These are phyloP conservation scores for Liparis tanakae DNA, from an alignment of 2,797 vertebrate genomes.

Conservation along the genomic window DNA sequence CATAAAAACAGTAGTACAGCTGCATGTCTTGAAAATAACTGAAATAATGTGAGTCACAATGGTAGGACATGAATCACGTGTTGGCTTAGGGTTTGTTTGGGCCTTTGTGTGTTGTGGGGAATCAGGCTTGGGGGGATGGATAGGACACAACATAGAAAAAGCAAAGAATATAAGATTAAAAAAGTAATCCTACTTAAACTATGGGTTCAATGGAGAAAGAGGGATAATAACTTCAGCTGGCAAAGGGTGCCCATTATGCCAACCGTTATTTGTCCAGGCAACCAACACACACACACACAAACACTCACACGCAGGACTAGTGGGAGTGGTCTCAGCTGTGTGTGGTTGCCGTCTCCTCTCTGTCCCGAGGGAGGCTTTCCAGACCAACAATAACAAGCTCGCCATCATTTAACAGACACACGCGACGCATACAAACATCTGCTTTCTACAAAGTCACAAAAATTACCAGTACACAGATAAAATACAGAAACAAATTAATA, in stretches of 20 bases:
- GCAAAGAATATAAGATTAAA: constrained; percentile 18
- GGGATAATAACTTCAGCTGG: constrained; percentile 42
- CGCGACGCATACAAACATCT: constrained; percentile 6
- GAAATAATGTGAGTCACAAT: constrained; percentile 40
- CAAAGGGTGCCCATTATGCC: constrained; percentile 44
- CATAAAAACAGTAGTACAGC: constrained; percentile 35
- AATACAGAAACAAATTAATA: constrained; percentile 1
- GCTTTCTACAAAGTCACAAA: constrained; percentile 47
- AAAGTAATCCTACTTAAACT: constrained; percentile 25
- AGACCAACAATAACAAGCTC: constrained; percentile 73
- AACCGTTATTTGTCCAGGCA: constrained; percentile 53
- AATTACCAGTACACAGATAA: constrained; percentile 14
- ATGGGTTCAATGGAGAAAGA: background rate
- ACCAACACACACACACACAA: constrained; percentile 23
- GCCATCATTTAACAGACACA: constrained; percentile 54
- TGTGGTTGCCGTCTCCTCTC: constrained; percentile 55
- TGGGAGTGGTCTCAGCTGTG: constrained; percentile 74
- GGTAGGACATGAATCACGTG: constrained; percentile 33
- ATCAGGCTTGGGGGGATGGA: background rate
- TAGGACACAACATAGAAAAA: constrained; percentile 23
- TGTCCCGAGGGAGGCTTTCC: constrained; percentile 62
- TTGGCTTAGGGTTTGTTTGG: constrained; percentile 28
- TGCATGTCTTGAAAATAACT: constrained; percentile 17
- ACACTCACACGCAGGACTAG: constrained; percentile 21
- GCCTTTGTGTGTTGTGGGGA: constrained; percentile 5